Evolutionary conservation across 2,797 vertebrate species (phyloP), one percentile per base, ranked within the genome.

Genomic region (Vireo griseus): DNA sequence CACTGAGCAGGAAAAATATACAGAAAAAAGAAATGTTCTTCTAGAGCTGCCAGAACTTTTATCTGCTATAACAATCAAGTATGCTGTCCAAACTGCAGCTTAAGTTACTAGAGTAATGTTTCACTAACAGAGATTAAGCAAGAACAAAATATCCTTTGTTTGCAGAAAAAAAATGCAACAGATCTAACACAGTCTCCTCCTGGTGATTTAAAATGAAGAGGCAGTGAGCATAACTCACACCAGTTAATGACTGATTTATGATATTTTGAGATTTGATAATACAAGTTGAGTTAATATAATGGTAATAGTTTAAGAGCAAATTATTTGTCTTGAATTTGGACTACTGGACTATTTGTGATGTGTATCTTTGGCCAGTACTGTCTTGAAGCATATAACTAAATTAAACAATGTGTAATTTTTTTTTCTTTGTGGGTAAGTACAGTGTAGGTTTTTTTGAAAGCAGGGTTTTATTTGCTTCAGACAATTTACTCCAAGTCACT

Each of bases 11-110:
- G 26, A 15, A 61, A 97, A 86, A 62, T 44, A 86, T 35, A 50
- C 94, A 21, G 68, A 92, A 50, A 91, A 45, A 92, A 39, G 67
- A 75, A 96, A 95, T 93, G 85, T 95, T 57, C 96, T 98, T 86
- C 95, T 97, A 96, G 98, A 98, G 92, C 85, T 98, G 88, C 93
- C 98, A 92, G 68, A 75, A 51, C 86, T 98, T 92, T 95, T 98
- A 92, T 96, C 81, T 86, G 95, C 90, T 90, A 8, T 97, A 92
- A 98, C 97, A 97, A 92, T 97, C 72, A 96, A 85, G 90, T 91
- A 97, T 87, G 96, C 62, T 91, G 54, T 86, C 89, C 84, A 93
- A 94, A 89, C 44, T n/a, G 37, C 74, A 92, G 54, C 76, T 77
- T 42, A 73, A 88, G 61, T 94, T 95, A 92, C 82, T 52, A 17